phyloP scores from a whole-genome alignment of 2,888 invertebrate species.

The Empis livida region DNA sequence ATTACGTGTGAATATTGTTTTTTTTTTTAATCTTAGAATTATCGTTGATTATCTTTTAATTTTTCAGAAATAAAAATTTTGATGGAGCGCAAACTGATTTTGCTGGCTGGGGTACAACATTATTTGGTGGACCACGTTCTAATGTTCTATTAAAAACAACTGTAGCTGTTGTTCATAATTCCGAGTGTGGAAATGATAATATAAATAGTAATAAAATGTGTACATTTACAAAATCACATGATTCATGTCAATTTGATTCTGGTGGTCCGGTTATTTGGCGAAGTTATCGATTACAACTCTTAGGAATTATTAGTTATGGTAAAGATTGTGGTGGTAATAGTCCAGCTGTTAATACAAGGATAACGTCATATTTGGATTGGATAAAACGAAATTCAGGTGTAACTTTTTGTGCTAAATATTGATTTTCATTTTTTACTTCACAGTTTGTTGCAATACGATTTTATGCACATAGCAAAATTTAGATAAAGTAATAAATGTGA shows the following conservation, averaged over 20 bases:
- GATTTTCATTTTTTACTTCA: too few species aligned
- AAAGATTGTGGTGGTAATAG: constrained; percentile 34
- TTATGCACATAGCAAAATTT: too few species aligned
- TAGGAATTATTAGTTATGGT: constrained; percentile 46
- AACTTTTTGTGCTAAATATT: too few species aligned
- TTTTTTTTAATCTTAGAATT: background rate
- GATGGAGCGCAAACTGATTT: constrained; percentile 8
- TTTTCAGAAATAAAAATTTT: constrained; percentile 7
- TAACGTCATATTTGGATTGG: constrained; percentile 45
- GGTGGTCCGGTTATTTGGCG: constrained; percentile 43
- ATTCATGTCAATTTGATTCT: constrained; percentile 43
- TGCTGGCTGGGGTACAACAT: constrained; percentile 40
- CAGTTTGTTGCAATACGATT: too few species aligned
- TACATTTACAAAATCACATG: constrained; percentile 36
- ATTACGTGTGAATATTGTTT: background rate
- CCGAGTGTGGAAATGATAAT: constrained; percentile 31
- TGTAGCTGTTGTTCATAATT: constrained; percentile 32
- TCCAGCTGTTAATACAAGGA: constrained; percentile 43
- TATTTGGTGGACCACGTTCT: constrained; percentile 35
- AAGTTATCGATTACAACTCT: constrained; percentile 31
- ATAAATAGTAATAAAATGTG: constrained; percentile 33
- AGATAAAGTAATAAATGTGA: too few species aligned
- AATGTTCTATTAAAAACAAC: constrained; percentile 33
- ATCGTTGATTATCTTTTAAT: background rate
- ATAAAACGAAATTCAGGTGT: constrained; percentile 22